These are phyloP conservation scores for Astropecten irregularis DNA, from an alignment of 53 echinoderm and acorn worm genomes.

Conservation along the genomic window DNA sequence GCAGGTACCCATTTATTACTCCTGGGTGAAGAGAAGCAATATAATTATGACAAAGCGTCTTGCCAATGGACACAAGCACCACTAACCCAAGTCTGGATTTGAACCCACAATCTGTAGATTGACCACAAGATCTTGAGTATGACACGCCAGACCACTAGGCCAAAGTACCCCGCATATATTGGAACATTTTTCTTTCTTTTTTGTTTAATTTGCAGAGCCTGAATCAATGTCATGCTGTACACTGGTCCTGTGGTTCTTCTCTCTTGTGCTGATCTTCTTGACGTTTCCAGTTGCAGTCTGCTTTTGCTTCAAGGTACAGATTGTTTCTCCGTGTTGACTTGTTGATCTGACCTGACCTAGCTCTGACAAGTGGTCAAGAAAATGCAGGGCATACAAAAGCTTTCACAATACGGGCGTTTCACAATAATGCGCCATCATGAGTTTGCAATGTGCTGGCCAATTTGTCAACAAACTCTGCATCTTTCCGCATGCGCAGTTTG, in stretches of 20 bases:
- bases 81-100: no score
- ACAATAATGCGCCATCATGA: no score
- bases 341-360: neutral
- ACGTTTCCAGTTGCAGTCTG: conserved; percentile 38
- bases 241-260: conserved; percentile 41
- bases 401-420: neutral
- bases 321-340: neutral
- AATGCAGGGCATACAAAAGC: neutral
- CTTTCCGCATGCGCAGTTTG: neutral
- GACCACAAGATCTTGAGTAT: no score
- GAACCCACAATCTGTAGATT: no score
- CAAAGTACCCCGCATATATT: no score
- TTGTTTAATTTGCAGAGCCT: neutral
- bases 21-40: no score
- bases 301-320: conserved; percentile 41
- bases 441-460: no score
- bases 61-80: no score
- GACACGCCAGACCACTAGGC: no score
- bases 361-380: neutral
- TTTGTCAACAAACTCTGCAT: no score
- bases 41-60: no score
- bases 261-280: neutral
- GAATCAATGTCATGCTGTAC: conserved; percentile 26
- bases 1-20: no score
- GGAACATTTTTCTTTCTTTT: conserved; percentile 4